phyloP scores from a whole-genome alignment of 2,797 vertebrate genomes.

The Hypotaenidia okinawae region DNA sequence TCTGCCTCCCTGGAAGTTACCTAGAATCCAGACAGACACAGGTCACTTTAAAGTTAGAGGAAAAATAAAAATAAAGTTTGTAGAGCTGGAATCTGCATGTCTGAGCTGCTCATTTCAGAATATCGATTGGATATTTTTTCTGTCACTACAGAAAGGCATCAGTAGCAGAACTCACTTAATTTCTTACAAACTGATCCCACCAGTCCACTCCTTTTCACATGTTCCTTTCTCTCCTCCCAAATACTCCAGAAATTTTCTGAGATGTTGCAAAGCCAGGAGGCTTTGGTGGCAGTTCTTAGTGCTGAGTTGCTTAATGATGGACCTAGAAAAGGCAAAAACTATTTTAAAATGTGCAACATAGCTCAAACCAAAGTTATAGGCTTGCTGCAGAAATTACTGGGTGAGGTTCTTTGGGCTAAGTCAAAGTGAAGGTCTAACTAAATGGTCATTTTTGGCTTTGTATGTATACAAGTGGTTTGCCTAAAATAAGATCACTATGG shows the following conservation, averaged over 20 bases:
- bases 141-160: neutral
- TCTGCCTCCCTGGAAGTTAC: neutral
- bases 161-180: neutral
- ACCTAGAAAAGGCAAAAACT: conserved; percentile 18
- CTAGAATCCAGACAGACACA: neutral
- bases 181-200: neutral
- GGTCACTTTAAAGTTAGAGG: neutral
- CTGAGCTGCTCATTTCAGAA: neutral
- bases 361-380: conserved; percentile 62
- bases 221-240: neutral
- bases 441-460: conserved; percentile 10
- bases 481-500: conserved; percentile 42
- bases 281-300: conserved; percentile 8
- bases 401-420: conserved; percentile 47
- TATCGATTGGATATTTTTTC: neutral
- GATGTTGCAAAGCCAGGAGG: neutral
- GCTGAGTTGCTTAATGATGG: conserved; percentile 29
- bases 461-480: neutral
- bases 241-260: neutral
- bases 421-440: conserved; percentile 26
- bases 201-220: neutral
- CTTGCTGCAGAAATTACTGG: conserved; percentile 61
- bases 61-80: neutral
- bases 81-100: neutral
- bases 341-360: conserved; percentile 28